Conservation (phyloP, 2,888 invertebrate species). For the Incurvaria masculella region DNA sequence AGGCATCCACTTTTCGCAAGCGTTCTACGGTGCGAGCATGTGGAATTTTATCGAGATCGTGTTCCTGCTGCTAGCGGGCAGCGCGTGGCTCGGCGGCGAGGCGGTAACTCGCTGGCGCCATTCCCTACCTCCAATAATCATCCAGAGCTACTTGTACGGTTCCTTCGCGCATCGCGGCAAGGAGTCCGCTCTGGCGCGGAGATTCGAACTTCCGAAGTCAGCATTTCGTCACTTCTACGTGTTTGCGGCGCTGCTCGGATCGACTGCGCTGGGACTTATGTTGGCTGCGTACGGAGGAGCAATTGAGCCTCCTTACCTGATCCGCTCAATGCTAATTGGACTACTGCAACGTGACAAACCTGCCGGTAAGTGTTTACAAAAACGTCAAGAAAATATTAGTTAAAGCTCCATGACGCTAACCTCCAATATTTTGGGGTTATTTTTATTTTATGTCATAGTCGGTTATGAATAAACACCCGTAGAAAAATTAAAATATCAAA, state of each 20-base stretch:
- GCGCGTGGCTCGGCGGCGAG: not conserved
- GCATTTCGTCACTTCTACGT: constrained; percentile 81
- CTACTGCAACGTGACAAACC: constrained; percentile 37
- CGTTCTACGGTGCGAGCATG: too few relatives aligned
- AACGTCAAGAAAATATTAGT: too few relatives aligned
- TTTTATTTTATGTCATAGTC: too few relatives aligned
- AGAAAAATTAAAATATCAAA: too few relatives aligned
- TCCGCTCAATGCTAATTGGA: constrained; percentile 46
- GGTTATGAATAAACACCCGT: too few relatives aligned
- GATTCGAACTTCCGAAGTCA: constrained; percentile 70
- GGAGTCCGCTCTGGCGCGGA: constrained; percentile 28
- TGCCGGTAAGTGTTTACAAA: constrained; percentile 52
- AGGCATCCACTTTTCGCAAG: too few relatives aligned
- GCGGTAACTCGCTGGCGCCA: not conserved
- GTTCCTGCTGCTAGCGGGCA: not conserved
- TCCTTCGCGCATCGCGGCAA: not conserved
- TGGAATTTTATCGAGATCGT: not conserved
- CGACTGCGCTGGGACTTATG: constrained; percentile 44
- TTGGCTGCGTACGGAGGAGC: constrained; percentile 48
- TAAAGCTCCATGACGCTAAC: too few relatives aligned
- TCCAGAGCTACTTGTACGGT: not conserved
- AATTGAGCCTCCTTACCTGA: constrained; percentile 41
- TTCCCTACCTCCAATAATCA: not conserved
- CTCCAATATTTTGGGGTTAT: too few relatives aligned
- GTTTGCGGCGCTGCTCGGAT: constrained; percentile 60